phyloP scores from a whole-genome alignment of 1,140 invertebrate species.

The Megalopta genalis region DNA sequence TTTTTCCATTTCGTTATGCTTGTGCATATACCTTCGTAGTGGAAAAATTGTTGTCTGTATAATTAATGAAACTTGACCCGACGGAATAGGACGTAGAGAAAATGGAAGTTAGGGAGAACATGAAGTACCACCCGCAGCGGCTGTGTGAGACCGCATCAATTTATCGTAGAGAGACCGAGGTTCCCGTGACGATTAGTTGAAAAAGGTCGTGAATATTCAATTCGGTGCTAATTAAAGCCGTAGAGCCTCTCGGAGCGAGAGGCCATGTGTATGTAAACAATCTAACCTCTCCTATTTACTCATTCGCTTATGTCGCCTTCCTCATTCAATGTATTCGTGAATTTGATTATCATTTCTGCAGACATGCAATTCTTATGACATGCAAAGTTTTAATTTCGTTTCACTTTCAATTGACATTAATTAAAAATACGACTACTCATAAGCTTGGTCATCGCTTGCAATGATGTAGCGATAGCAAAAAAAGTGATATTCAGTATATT shows the following conservation, averaged over 20 bases:
- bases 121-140: not conserved
- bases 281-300: not conserved
- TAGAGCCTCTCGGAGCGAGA: constrained; percentile 10
- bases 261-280: constrained; percentile 7
- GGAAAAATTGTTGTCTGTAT: not conserved
- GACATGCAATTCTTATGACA: no score
- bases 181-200: constrained; percentile 24
- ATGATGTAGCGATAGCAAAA: no score
- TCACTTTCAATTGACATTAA: no score
- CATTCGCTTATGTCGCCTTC: not conserved
- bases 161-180: constrained; percentile 27
- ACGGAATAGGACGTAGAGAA: not conserved
- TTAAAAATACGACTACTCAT: no score
- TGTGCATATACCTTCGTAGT: not conserved
- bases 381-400: no score
- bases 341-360: not conserved
- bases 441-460: no score
- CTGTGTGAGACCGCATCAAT: constrained; percentile 26
- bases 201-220: constrained; percentile 49
- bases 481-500: no score
- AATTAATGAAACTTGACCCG: constrained; percentile 7
- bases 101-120: constrained; percentile 9
- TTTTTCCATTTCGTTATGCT: no score
- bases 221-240: constrained; percentile 28
- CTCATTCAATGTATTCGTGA: not conserved